These are phyloP conservation scores for Cryptosula pallasiana DNA, from an alignment of 2,888 invertebrate genomes.

Conservation along the genomic window DNA sequence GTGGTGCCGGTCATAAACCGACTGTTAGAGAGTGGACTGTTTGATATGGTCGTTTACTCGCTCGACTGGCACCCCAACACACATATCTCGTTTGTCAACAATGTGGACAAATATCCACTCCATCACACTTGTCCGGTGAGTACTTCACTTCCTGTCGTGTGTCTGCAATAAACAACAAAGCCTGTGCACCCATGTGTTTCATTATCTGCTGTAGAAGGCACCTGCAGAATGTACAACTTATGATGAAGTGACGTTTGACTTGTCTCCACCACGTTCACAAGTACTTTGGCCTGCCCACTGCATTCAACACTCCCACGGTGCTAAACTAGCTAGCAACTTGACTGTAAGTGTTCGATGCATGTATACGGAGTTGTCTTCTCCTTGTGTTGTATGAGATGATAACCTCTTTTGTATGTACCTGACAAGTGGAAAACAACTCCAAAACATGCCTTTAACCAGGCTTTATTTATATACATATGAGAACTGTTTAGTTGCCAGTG, in stretches of 20 bases:
- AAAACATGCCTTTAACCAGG: too few relatives aligned
- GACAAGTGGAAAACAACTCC: too few relatives aligned
- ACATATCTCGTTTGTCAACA: constrained; percentile 94
- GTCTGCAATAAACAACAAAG: not conserved
- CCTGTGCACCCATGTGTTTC: not conserved
- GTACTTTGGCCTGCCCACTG: constrained; percentile 93
- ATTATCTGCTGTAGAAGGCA: not conserved
- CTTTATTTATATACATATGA: too few relatives aligned
- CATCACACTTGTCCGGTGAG: not conserved
- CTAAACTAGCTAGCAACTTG: constrained; percentile 82
- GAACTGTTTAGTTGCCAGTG: too few relatives aligned
- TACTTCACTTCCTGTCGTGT: not conserved
- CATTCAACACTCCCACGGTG: constrained; percentile 91
- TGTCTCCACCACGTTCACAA: constrained; percentile 78
- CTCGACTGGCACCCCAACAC: constrained; percentile 95
- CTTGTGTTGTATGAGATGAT: too few relatives aligned
- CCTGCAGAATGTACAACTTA: constrained; percentile 64
- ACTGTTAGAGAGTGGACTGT: constrained; percentile 56
- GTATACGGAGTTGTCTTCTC: too few relatives aligned
- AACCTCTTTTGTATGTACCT: too few relatives aligned
- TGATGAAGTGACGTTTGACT: constrained; percentile 83
- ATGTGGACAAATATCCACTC: constrained; percentile 58
- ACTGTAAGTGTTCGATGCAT: too few relatives aligned
- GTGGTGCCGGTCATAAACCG: constrained; percentile 87
- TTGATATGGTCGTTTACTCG: constrained; percentile 86